Percentiles rank a stretch among this genome's conserved stretches.
phyloP scores from a whole-genome alignment of 1,140 invertebrate genomes.

The Halesus radiatus region DNA sequence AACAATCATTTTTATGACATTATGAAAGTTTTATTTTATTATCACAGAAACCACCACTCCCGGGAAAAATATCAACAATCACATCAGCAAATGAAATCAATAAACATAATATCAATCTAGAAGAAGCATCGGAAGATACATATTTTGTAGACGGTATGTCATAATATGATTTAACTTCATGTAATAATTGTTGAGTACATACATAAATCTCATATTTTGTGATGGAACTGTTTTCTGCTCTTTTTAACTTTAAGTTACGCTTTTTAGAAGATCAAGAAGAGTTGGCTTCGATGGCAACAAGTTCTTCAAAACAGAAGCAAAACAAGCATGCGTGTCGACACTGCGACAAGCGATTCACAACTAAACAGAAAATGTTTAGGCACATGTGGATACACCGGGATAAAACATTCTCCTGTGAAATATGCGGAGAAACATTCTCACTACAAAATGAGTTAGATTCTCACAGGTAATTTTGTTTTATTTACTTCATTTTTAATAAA shows the following conservation, averaged over 20 bases:
- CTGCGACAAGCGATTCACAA: conserved; percentile 69
- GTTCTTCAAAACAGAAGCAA: conserved; percentile 59
- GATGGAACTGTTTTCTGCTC: too few relatives aligned
- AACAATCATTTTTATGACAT: too few relatives aligned
- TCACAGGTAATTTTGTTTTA: conserved; percentile 57
- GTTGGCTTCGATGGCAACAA: background rate
- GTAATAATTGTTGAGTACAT: too few relatives aligned
- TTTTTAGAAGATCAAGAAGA: conserved; percentile 13
- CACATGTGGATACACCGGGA: conserved; percentile 71
- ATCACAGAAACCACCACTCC: too few relatives aligned
- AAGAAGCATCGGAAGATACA: background rate
- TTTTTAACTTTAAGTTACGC: too few relatives aligned
- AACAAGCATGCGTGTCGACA: conserved; percentile 66
- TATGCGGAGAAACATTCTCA: conserved; percentile 67
- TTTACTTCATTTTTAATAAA: background rate
- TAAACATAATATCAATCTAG: background rate
- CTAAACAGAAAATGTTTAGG: conserved; percentile 70
- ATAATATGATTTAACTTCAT: background rate
- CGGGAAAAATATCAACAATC: conserved; percentile 10
- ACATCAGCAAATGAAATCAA: background rate
- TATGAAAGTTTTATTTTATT: too few relatives aligned
- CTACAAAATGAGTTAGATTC: conserved; percentile 65
- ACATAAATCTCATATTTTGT: too few relatives aligned
- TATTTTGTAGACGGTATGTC: conserved; percentile 11
- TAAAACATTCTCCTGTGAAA: conserved; percentile 67